Conservation (phyloP, 2,797 vertebrate genomes). For the Aselliscus stoliczkanus region DNA sequence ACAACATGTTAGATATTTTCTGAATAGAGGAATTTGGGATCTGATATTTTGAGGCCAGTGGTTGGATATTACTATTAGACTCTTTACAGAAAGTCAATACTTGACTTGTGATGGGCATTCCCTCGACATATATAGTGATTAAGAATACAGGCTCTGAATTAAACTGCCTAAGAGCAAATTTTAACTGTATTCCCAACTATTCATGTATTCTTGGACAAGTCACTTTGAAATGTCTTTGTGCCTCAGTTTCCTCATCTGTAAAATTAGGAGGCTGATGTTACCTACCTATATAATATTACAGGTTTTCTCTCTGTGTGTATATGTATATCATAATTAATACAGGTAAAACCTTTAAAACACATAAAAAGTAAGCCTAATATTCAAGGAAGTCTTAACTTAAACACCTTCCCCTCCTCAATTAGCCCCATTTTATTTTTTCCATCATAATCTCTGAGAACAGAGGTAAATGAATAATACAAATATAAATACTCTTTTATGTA, state of each 20-base stretch:
- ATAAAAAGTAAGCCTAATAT: background rate
- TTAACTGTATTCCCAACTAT: background rate
- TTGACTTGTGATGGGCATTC: background rate
- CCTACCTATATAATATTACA: background rate
- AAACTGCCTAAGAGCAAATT: background rate
- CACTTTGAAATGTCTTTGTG: background rate
- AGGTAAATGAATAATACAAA: background rate
- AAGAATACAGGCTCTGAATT: background rate
- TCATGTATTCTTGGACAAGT: background rate
- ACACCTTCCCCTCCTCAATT: background rate
- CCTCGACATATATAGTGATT: background rate
- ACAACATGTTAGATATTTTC: background rate
- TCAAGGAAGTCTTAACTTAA: background rate
- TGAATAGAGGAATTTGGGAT: background rate
- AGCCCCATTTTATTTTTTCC: background rate
- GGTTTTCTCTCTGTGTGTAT: background rate
- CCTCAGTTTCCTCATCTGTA: background rate
- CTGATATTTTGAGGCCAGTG: background rate
- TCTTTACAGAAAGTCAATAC: background rate
- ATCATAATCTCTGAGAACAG: background rate
- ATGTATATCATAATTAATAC: background rate
- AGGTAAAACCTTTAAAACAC: background rate
- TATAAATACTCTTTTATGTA: background rate
- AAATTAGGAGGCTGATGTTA: background rate
- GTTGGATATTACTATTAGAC: background rate